phyloP scores from a whole-genome alignment of 2,797 vertebrate species.

The Mycteria americana region DNA sequence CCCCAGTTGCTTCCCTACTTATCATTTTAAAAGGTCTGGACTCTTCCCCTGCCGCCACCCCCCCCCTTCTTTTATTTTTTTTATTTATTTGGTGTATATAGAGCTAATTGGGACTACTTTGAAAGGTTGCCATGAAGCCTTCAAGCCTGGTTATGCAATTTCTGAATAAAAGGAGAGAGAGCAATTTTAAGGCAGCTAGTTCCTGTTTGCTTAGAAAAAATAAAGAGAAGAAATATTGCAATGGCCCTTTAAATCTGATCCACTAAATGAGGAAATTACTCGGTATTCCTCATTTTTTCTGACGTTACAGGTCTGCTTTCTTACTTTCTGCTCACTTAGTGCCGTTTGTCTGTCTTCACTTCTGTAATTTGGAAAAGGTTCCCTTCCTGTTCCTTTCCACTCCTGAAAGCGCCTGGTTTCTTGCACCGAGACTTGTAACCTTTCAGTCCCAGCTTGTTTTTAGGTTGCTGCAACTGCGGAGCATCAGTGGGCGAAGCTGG shows the following conservation, averaged over 20 bases:
- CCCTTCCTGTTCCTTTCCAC: not conserved
- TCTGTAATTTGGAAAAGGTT: not conserved
- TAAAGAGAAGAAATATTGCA: not conserved
- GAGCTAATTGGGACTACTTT: not conserved
- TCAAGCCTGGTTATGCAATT: not conserved
- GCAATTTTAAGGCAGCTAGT: not conserved
- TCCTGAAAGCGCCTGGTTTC: fast-evolving
- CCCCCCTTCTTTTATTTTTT: not conserved
- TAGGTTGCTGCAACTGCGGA: not conserved
- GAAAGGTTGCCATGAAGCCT: not conserved
- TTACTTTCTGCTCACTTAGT: not conserved
- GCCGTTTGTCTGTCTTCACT: not conserved
- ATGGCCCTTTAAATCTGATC: not conserved
- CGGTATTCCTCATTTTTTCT: not conserved
- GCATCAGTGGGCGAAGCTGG: not conserved
- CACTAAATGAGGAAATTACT: not conserved
- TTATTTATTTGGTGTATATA: not conserved
- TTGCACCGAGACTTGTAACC: not conserved
- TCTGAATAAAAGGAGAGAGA: not conserved
- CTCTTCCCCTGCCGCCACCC: not conserved
- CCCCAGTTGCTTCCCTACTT: not conserved
- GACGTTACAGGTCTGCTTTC: not conserved
- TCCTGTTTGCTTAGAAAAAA: not conserved
- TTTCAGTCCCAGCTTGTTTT: not conserved
- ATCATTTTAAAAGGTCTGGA: not conserved